Evolutionary conservation across 2,888 invertebrate species (phyloP).

Genomic region (Ditylenchus weischeri): DNA sequence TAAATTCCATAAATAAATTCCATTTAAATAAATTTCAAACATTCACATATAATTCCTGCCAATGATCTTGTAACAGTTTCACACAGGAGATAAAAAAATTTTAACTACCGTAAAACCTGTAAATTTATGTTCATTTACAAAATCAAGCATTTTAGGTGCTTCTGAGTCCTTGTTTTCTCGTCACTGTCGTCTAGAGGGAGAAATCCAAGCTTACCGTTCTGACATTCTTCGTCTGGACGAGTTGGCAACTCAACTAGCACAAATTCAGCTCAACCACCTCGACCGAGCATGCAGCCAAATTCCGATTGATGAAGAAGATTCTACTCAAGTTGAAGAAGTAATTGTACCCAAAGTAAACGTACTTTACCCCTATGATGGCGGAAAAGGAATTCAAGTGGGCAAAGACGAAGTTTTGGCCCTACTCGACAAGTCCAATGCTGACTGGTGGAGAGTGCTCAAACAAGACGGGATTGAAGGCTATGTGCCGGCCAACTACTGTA

Average conservation of each 20-base stretch:
- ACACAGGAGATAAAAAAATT: too few relatives aligned
- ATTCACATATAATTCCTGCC: too few relatives aligned
- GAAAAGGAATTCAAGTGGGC: slow-evolving; percentile 69
- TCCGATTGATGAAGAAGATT: background rate
- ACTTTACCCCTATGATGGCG: slow-evolving; percentile 81
- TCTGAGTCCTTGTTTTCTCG: slow-evolving; percentile 51
- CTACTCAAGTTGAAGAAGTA: slow-evolving; percentile 39
- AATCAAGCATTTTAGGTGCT: slow-evolving; percentile 19
- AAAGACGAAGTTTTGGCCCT: slow-evolving; percentile 73
- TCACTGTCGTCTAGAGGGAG: slow-evolving; percentile 62
- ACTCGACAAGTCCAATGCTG: slow-evolving; percentile 87
- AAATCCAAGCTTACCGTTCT: slow-evolving; percentile 50
- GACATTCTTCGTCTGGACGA: slow-evolving; percentile 57
- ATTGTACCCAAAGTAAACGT: slow-evolving; percentile 50
- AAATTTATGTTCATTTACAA: too few relatives aligned
- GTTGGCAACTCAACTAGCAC: slow-evolving; percentile 57
- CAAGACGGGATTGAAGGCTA: slow-evolving; percentile 88
- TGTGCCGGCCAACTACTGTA: slow-evolving; percentile 78
- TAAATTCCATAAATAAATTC: too few relatives aligned
- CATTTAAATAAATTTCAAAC: too few relatives aligned
- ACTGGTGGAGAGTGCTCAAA: slow-evolving; percentile 91
- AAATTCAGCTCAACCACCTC: slow-evolving; percentile 51
- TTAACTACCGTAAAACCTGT: too few relatives aligned
- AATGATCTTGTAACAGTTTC: too few relatives aligned
- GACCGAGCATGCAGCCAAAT: slow-evolving; percentile 34